Evolutionary conservation across 2,797 vertebrate species (phyloP).

Genomic region (Nyctibius grandis): DNA sequence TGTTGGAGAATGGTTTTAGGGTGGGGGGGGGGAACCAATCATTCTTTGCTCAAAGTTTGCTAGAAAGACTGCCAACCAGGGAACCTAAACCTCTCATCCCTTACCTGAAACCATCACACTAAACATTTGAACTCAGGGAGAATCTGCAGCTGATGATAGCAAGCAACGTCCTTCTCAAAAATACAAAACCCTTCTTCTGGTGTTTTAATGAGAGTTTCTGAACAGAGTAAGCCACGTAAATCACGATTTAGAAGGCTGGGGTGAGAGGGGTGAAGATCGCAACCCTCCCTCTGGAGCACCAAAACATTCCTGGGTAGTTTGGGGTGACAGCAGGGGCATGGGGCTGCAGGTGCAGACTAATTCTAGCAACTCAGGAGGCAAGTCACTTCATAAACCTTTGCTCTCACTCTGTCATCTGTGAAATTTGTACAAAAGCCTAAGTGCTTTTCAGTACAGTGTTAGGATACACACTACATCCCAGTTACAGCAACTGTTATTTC

Average conservation of each 20-base stretch:
- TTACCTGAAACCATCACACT: not conserved
- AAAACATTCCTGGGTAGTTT: not conserved
- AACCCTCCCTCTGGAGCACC: not conserved
- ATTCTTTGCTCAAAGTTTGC: not conserved
- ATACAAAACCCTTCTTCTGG: accelerated
- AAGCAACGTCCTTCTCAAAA: not conserved
- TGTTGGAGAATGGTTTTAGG: not conserved
- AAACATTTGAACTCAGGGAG: not conserved
- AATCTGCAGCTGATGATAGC: not conserved
- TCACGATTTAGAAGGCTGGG: not conserved
- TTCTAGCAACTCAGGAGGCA: not conserved
- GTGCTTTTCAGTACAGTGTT: not conserved
- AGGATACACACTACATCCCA: not conserved
- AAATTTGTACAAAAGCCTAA: not conserved
- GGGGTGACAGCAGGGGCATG: not conserved
- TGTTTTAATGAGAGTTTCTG: not conserved
- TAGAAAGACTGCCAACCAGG: not conserved
- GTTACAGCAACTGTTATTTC: not conserved
- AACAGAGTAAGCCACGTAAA: not conserved
- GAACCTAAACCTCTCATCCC: not conserved
- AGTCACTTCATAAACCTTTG: constrained; percentile 2
- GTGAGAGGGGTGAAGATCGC: not conserved
- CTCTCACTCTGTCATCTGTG: not conserved
- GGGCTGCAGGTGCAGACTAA: not conserved
- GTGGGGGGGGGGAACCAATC: not conserved